Base-by-base conservation (phyloP, 2,888 invertebrate genomes). In the Lypha dubia region DNA sequence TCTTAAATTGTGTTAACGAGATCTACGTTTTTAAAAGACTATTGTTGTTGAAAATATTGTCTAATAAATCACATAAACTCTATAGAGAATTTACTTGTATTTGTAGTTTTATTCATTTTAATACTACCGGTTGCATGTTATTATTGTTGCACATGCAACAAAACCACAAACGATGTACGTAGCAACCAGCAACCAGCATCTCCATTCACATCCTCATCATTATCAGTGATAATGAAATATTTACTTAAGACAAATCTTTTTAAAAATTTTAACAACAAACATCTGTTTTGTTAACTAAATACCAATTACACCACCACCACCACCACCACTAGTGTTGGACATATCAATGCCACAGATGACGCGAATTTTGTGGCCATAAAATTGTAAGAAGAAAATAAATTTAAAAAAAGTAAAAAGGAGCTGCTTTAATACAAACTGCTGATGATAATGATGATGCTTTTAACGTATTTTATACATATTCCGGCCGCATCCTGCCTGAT, bases 401-500 rank as follows among this genome's bases (percentile, higher is more conserved):
- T n/a, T n/a, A n/a, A n/a, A n/a, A n/a, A n/a, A n/a, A n/a, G n/a
- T n/a, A 58, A 46, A 73, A 62, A 56, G 65, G 20, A 74, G 74
- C 51, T 63, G 74, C 22, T 51, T 56, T 49, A 56, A 71, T 11
- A 32, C 20, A 77, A 73, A 46, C 53, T 68, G 76, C 58, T 56
- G 63, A 70, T 67, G 76, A 77, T 68, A 46, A 46, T 68, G 76
- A 63, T 56, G 63, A 70, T 67, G 76, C 76, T 76, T 80, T 84
- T 77, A 77, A 80, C 17, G 73, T 44, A 80, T 80, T 80, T 81
- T 74, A 80, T 73, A 68, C 80, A 84, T 68, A 84, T 84, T 81
- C 68, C 77, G 58, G 84, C 68, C 77, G 58, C 51, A 70, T 75
- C 63, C 70, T 75, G 75, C 38, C 67, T 53, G 67, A 74, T 53